phyloP scores from a whole-genome alignment of 92 coral and sea anemone species.

The Pocillopora meandrina region DNA sequence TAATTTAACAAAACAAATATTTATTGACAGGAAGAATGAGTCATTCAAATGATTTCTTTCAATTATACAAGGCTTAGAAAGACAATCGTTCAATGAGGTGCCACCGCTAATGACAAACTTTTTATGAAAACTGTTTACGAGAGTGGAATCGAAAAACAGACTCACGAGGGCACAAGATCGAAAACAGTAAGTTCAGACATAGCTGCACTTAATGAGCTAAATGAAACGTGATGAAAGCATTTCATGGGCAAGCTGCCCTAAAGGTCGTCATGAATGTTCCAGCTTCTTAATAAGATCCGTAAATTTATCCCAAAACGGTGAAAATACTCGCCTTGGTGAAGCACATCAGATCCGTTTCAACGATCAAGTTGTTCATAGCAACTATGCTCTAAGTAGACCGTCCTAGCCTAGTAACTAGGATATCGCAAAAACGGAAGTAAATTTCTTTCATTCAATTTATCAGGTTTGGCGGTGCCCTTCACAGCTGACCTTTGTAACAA shows the following conservation, averaged over 20 bases:
- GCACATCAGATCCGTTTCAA: background rate
- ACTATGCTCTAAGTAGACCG: background rate
- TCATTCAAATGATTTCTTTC: constrained; percentile 31
- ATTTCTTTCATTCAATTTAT: background rate
- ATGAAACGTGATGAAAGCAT: background rate
- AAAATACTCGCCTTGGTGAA: background rate
- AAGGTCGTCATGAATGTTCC: background rate
- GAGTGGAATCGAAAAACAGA: background rate
- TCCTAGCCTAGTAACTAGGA: background rate
- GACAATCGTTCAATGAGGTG: background rate
- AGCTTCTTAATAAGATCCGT: background rate
- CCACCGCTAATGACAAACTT: background rate
- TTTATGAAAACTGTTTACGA: background rate
- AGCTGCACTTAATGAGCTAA: background rate
- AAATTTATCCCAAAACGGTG: background rate
- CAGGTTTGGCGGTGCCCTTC: background rate
- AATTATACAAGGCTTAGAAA: background rate
- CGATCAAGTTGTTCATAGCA: background rate
- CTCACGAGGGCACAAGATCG: background rate
- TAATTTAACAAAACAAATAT: constrained; percentile 41
- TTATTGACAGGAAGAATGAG: constrained; percentile 13
- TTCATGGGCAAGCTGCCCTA: background rate
- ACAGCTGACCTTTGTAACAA: constrained; percentile 8
- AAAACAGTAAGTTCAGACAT: constrained; percentile 8
- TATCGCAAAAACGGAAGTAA: background rate